Conservation (phyloP, 2,888 invertebrate genomes). For the Argyresthia albistria region DNA sequence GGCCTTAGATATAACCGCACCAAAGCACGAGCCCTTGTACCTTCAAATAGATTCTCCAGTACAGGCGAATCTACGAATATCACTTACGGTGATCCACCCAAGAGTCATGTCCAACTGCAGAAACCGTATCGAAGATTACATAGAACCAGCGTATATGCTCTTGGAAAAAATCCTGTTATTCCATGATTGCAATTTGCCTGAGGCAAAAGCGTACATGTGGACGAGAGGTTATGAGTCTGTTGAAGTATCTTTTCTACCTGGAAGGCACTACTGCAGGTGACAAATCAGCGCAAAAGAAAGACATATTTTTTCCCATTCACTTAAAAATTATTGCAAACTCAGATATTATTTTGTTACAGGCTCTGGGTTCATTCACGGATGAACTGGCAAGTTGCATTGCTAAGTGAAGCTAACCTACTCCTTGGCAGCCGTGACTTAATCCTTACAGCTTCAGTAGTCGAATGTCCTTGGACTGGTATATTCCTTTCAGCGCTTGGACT, state of each 20-base stretch:
- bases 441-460: conserved; percentile 33
- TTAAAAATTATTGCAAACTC: too few relatives aligned
- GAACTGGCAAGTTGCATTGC: conserved; percentile 39
- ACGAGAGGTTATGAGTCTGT: conserved; percentile 33
- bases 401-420: conserved; percentile 41
- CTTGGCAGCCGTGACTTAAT: conserved; percentile 43
- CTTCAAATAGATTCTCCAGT: conserved; percentile 52
- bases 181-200: conserved; percentile 28
- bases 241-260: neutral
- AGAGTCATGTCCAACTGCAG: conserved; percentile 40
- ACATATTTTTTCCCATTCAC: too few relatives aligned
- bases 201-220: conserved; percentile 29
- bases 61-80: conserved; percentile 30
- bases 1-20: conserved; percentile 30
- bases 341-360: conserved; percentile 20
- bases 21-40: conserved; percentile 43
- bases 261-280: conserved; percentile 32
- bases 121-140: conserved; percentile 27
- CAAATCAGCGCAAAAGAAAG: conserved; percentile 1
- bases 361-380: conserved; percentile 49
- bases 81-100: conserved; percentile 38
- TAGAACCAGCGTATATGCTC: conserved; percentile 43
- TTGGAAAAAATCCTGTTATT: conserved; percentile 55
- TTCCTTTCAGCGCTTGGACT: conserved; percentile 36
- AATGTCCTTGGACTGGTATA: conserved; percentile 46